These are phyloP conservation scores for Chalcosyrphus nemorum DNA, from an alignment of 2,888 invertebrate species.

Conservation along the genomic window DNA sequence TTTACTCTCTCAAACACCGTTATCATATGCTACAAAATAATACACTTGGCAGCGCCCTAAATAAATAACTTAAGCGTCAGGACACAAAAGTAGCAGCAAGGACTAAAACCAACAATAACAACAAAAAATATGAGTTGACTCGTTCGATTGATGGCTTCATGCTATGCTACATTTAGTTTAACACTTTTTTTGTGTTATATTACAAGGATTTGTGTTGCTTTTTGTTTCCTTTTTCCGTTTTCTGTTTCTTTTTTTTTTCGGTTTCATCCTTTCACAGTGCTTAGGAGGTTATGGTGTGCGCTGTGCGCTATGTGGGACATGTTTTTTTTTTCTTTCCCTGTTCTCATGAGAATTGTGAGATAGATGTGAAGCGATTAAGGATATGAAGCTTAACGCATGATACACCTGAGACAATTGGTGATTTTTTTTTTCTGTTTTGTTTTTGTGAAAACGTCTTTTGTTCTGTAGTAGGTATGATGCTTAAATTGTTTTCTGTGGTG, in stretches of 20 bases:
- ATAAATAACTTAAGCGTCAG: conserved; percentile 43
- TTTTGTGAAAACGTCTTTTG: neutral
- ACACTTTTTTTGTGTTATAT: conserved; percentile 29
- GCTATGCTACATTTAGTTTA: conserved; percentile 59
- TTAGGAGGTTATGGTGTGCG: conserved; percentile 21
- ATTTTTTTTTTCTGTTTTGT: too few species aligned
- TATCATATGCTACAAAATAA: conserved; percentile 55
- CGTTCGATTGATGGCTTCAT: conserved; percentile 67
- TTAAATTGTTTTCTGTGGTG: conserved; percentile 36
- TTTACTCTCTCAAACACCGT: conserved; percentile 35
- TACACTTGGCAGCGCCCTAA: conserved; percentile 31
- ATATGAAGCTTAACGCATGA: conserved; percentile 49
- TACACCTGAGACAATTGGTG: conserved; percentile 57
- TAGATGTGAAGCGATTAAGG: conserved; percentile 44
- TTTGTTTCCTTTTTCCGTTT: neutral
- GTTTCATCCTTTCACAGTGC: neutral
- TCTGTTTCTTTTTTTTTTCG: neutral
- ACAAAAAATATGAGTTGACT: conserved; percentile 47
- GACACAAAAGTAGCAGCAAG: neutral
- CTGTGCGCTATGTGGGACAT: neutral
- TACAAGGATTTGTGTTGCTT: conserved; percentile 9
- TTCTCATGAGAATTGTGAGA: conserved; percentile 12
- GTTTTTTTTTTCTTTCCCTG: conserved; percentile 1
- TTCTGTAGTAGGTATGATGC: neutral
- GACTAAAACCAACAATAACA: neutral